Base-by-base conservation (phyloP, 2,113 vertebrate genomes). In the Phrynocephalus versicolor region DNA sequence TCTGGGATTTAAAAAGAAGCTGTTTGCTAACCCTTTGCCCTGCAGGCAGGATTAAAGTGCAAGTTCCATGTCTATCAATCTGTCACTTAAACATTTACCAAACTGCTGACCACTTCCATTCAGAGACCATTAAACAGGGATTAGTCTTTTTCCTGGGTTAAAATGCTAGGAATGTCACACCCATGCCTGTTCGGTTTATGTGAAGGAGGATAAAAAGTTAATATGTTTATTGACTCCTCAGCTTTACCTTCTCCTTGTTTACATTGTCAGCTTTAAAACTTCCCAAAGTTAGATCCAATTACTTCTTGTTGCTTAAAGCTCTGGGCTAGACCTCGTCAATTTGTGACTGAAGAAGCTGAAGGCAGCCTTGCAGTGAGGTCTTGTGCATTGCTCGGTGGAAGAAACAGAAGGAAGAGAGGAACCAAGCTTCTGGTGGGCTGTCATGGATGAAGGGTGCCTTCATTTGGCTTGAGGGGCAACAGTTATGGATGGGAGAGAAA, bases 21-120 rank as follows among this genome's bases (percentile, higher is more conserved):
- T 87, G 86, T 87, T 91, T 93, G 88, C 92, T 93, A 92, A 89
- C 87, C 88, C 90, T 87, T 90, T 92, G 91, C 94, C 95, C 94
- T 89, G 89, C 93, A 95, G 95, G 93, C 94, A 93, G 93, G 94
- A 95, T 95, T 95, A 94, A 90, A 90, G 89, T 81, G 90, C 92
- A 93, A 93, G 93, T 89, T 91, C 82, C 87, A 76, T 2, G 85
- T 93, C 94, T 91, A 95, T 96, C 95, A 95, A 91, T 86, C 95
- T 96, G 95, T 95, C 95, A 96, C 92, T 95, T 92, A 95, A 95
- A 94, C 93, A 94, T 95, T 92, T 93, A 94, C 92, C 86, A 88
- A 95, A 93, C 94, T 94, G 91, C 90, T 93, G 93, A 94, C 94
- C 94, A 92, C 94, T 95, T 95, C 93, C 94, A 95, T 95, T 95